A percentile compares a stretch with the other conserved stretches of the same genome.
Conservation (phyloP, 2,113 vertebrate genomes). For the Malurus alboscapulatus region DNA sequence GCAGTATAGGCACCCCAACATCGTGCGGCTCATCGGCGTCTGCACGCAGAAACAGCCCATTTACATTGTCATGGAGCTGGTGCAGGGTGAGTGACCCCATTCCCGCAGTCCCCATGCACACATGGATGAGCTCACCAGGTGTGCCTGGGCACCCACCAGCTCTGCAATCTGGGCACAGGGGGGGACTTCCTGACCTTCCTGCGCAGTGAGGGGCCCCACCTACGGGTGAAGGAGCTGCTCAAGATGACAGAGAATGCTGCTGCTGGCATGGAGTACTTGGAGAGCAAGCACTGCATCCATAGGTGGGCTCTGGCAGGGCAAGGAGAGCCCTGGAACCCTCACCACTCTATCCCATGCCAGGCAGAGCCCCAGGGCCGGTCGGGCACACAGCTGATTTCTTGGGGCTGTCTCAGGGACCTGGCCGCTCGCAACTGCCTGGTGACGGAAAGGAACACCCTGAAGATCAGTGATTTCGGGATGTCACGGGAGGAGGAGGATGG, state of each 20-base stretch:
- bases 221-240: constrained; percentile 80
- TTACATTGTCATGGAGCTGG: constrained; percentile 97
- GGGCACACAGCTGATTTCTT: fast-evolving
- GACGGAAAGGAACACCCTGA: constrained; percentile 83
- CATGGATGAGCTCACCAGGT: fast-evolving
- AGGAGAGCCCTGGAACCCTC: neutral
- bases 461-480: constrained; percentile 99
- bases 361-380: fast-evolving
- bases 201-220: constrained; percentile 76
- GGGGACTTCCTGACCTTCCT: constrained; percentile 94
- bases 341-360: fast-evolving
- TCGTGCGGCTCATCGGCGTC: constrained; percentile 92
- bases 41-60: constrained; percentile 97
- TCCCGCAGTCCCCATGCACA: fast-evolving
- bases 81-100: constrained; percentile 75
- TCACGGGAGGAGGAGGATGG: constrained; percentile 91
- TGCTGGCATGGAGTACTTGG: constrained; percentile 92
- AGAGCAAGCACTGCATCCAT: constrained; percentile 94
- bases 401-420: constrained; percentile 78
- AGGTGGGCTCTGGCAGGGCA: constrained; percentile 70
- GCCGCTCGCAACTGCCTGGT: constrained; percentile 97
- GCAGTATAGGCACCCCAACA: constrained; percentile 94
- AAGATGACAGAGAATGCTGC: constrained; percentile 89
- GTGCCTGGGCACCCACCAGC: neutral
- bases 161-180: constrained; percentile 66